Evolutionary conservation across 2,888 invertebrate genomes (phyloP).

Genomic region (Agriopis aurantiaria): DNA sequence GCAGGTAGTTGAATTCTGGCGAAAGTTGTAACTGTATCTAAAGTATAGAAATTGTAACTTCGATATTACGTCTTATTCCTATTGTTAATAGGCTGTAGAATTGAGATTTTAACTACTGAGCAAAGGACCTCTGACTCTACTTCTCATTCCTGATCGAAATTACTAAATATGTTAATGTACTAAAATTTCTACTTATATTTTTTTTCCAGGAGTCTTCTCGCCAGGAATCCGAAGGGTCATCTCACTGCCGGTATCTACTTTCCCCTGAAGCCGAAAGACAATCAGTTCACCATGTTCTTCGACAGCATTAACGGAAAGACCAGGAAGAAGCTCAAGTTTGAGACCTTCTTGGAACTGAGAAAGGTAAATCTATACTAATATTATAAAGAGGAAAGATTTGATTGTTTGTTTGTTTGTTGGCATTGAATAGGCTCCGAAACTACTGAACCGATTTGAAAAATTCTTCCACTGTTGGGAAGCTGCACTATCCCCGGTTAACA

Average conservation of each 20-base stretch:
- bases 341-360: conserved; percentile 87
- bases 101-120: too few relatives aligned
- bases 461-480: too few relatives aligned
- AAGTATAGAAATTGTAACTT: background rate
- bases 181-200: conserved; percentile 7
- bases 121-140: too few relatives aligned
- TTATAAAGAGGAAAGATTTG: background rate
- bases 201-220: conserved; percentile 90
- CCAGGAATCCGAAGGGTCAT: conserved; percentile 93
- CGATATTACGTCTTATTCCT: background rate
- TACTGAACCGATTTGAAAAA: too few relatives aligned
- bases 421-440: too few relatives aligned
- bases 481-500: too few relatives aligned
- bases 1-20: background rate
- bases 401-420: too few relatives aligned
- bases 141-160: background rate
- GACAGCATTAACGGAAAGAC: conserved; percentile 89
- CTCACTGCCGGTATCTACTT: conserved; percentile 95
- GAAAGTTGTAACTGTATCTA: background rate
- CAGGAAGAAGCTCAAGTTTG: conserved; percentile 92
- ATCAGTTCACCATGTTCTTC: conserved; percentile 93
- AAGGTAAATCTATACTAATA: conserved; percentile 80
- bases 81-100: too few relatives aligned
- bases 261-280: conserved; percentile 88
- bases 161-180: background rate